Base-by-base conservation (phyloP, 2,797 vertebrate genomes). In the Etheostoma perlongum region DNA sequence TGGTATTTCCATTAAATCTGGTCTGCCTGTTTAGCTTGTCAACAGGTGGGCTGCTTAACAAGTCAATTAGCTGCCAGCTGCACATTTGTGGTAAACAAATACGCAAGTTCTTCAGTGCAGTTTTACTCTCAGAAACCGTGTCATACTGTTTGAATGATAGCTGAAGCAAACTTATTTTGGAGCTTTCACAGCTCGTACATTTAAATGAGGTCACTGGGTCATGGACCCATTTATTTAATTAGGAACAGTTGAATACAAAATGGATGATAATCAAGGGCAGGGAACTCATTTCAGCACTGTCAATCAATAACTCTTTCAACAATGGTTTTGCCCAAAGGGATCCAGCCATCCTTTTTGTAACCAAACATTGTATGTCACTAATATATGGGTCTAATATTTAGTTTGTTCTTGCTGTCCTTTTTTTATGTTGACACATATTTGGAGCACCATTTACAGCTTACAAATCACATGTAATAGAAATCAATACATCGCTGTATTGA, bases 171-270 rank as follows among this genome's bases (percentile, higher is more conserved):
- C 77, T 85, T 86, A 76, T 91, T 91, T 90, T 83, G 80, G 78
- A 83, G 74, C 74, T 68, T 74, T 81, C 54, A 55, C 74, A 68
- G 79, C 80, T 79, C 75, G 73, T 79, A 81, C 71, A 67, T 82
- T 66, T 83, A 89, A 96, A 95, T 76, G 89, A 93, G 95, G 94
- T 94, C 94, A 95, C 88, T 95, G 86, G 93, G 92, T 95, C 88
- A 85, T 89, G 82, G 93, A 89, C 93, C 91, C 92, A 94, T 93
- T 95, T 95, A 95, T 95, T 95, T 94, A 95, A 95, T 95, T 95
- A 93, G 94, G 85, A 93, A 87, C 83, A 82, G 90, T 86, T 93
- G 91, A 94, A 94, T 90, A 92, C 90, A 92, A 94, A 94, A 94
- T 89, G 91, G 91, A 89, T 93, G 88, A 92, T 91, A 95, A 95